Percentiles rank a stretch among this genome's conserved stretches.
phyloP scores from a whole-genome alignment of 2,113 vertebrate species.

The Himantopus leucocephalus region DNA sequence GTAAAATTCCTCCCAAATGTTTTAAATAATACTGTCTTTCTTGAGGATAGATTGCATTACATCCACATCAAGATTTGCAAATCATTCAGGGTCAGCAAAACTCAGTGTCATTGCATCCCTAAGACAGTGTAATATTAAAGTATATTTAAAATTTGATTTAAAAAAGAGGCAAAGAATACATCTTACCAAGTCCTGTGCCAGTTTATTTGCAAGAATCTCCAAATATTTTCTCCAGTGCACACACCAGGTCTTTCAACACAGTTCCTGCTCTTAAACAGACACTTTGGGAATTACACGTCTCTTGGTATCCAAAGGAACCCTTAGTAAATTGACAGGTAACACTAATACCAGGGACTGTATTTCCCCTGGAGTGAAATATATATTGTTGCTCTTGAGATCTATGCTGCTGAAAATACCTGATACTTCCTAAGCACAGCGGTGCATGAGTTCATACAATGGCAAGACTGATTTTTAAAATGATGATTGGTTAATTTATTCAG shows the following conservation, averaged over 20 bases:
- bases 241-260: background rate
- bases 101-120: background rate
- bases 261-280: background rate
- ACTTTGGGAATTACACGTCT: background rate
- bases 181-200: background rate
- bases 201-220: background rate
- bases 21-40: slow-evolving; percentile 11
- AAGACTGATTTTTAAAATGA: background rate
- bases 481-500: background rate
- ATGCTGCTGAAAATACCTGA: background rate
- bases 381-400: background rate
- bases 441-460: background rate
- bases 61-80: background rate
- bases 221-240: background rate
- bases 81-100: background rate
- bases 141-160: background rate
- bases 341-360: background rate
- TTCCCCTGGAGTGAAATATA: background rate
- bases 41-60: background rate
- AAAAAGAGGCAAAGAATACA: background rate
- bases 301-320: background rate
- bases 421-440: background rate
- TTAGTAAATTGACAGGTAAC: background rate
- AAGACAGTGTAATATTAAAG: background rate
- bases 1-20: slow-evolving; percentile 12